Evolutionary conservation across 2,113 vertebrate genomes (phyloP), one percentile per base, ranked within the genome.

Genomic region (Entosphenus tridentatus): DNA sequence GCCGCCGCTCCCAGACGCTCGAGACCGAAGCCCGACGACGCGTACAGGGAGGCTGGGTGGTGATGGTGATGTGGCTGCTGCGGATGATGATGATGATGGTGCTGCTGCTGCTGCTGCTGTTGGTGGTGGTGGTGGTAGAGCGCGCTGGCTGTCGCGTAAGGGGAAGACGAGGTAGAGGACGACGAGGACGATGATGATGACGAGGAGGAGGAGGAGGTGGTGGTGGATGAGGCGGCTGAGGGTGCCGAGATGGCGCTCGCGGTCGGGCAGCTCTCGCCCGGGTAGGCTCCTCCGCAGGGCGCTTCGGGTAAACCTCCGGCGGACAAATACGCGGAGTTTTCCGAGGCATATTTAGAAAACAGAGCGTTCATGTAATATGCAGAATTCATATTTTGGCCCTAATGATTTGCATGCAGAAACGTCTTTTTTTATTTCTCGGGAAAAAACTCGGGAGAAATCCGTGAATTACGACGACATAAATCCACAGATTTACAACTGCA

Each of bases 401-500:
- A 65, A 16, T 16, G 21, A 65, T 65, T 65, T 65, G 62, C 62
- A 65, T 65, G 21, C 62, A 65, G 21, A 65, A 21, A 65, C 62
- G 62, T 65, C 11, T 10, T 21, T 14, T 65, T 11, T 65, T 9
- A 21, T 65, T 65, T 65, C 21, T 21, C 21, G n/a, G 10, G 8
- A 21, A 65, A n/a, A 21, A 16, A 21, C 62, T 10, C 62, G 8
- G 39, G 39, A 39, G 39, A 39, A 39, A 39, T 39, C 39, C 21
- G 21, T 65, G 21, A 65, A 16, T 16, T 65, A 65, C 62, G 62
- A 65, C 10, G n/a, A 21, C 62, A 65, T 65, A 65, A 65, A 65
- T 16, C 62, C 62, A n/a, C 62, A 65, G 62, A 65, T 65, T 65
- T 65, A 65, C 62, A 65, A 65, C 62, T 65, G n/a, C 62, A 9